Evolutionary conservation across 2,113 vertebrate genomes (phyloP).

Genomic region (Malurus alboscapulatus): DNA sequence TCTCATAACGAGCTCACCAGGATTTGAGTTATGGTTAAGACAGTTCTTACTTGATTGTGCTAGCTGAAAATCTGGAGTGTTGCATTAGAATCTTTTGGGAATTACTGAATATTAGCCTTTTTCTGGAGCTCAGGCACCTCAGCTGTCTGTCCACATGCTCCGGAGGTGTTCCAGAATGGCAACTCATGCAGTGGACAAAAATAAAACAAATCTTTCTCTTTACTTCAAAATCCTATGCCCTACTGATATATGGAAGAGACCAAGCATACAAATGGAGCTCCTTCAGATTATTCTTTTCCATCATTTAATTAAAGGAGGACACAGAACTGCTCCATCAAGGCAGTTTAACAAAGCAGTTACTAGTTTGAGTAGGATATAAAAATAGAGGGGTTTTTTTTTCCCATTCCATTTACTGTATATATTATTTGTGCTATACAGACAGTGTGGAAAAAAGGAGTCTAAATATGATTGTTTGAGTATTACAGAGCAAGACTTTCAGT

Average conservation of each 20-base stretch:
- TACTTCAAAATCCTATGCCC: not conserved
- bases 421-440: not conserved
- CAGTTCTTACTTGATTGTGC: not conserved
- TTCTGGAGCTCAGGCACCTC: not conserved
- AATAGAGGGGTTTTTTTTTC: not conserved
- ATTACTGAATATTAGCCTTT: not conserved
- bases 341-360: not conserved
- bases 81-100: not conserved
- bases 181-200: not conserved
- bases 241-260: not conserved
- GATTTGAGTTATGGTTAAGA: not conserved
- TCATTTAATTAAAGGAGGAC: not conserved
- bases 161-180: not conserved
- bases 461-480: not conserved
- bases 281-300: too few relatives aligned
- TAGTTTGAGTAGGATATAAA: not conserved
- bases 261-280: not conserved
- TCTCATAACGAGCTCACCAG: not conserved
- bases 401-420: not conserved
- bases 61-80: not conserved
- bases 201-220: not conserved
- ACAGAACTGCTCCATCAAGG: not conserved
- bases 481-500: not conserved
- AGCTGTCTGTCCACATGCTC: fast-evolving
- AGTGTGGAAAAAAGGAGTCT: not conserved